These are phyloP conservation scores for Cyclina sinensis DNA, from an alignment of 1,140 invertebrate species.

Conservation along the genomic window DNA sequence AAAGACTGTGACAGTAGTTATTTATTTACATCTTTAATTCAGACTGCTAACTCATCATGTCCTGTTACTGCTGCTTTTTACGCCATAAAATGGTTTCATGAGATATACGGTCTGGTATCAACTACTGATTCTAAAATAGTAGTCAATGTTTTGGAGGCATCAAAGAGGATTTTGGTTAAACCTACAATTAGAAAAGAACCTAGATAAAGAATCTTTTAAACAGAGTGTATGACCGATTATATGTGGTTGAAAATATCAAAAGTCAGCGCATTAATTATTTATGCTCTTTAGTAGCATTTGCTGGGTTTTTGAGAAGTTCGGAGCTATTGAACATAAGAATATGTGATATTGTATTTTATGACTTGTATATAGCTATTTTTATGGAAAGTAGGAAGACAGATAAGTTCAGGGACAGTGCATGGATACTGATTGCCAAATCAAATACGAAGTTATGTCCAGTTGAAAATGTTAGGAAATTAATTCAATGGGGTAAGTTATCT, in stretches of 20 bases:
- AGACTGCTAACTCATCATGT: not conserved
- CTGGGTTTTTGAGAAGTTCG: not conserved
- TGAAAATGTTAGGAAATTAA: not conserved
- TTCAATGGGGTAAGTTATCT: not conserved
- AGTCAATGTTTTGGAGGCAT: conserved; percentile 37
- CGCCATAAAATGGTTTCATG: conserved; percentile 36
- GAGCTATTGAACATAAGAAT: conserved; percentile 10
- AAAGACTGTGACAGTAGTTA: no score
- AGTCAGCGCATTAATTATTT: conserved; percentile 15
- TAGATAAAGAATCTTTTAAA: not conserved
- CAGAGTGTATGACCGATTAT: not conserved
- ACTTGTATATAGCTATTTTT: not conserved
- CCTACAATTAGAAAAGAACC: not conserved
- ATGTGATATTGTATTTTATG: not conserved
- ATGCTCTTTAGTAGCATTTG: not conserved
- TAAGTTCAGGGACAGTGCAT: conserved; percentile 4
- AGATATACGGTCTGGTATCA: conserved; percentile 8
- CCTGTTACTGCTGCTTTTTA: conserved; percentile 11
- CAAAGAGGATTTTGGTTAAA: no score
- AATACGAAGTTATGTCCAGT: conserved; percentile 18
- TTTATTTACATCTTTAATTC: conserved; percentile 45
- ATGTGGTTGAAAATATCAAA: not conserved
- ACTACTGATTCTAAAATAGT: conserved; percentile 39
- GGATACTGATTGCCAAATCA: conserved; percentile 30
- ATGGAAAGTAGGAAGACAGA: conserved; percentile 48